Conservation (phyloP, 2,888 invertebrate genomes). For the Drosophila yooni region DNA sequence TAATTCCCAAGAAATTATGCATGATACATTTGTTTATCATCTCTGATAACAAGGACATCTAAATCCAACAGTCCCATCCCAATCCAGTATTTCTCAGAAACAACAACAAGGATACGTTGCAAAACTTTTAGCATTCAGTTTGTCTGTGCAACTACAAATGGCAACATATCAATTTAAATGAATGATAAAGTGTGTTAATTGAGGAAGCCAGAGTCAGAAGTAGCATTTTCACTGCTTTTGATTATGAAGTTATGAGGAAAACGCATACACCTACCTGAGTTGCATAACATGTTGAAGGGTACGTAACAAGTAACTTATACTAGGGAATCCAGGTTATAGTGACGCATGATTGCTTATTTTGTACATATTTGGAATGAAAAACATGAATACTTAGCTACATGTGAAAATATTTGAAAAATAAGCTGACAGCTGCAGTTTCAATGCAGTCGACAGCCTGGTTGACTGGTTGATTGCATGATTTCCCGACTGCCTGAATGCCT, state of each 20-base stretch:
- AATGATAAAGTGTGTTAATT: slow-evolving; percentile 2
- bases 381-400: not conserved
- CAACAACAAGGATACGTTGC: slow-evolving; percentile 22
- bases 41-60: not conserved
- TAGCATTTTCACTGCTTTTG: not conserved
- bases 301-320: not conserved
- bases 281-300: not conserved
- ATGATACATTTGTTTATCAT: not conserved
- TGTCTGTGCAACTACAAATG: slow-evolving; percentile 4
- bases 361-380: not conserved
- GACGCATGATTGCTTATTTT: not conserved
- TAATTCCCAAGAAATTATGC: not conserved
- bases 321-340: not conserved
- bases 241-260: not conserved
- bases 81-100: not conserved
- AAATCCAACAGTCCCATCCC: not conserved
- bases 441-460: slow-evolving; percentile 9
- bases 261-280: no score
- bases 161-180: slow-evolving; percentile 13
- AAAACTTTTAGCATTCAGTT: slow-evolving; percentile 55
- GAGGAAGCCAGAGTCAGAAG: slow-evolving; percentile 7
- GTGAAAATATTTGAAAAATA: slow-evolving; percentile 1
- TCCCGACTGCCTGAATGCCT: slow-evolving; percentile 23
- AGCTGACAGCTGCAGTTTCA: slow-evolving; percentile 12
- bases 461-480: slow-evolving; percentile 11